phyloP scores from a whole-genome alignment of 2,888 invertebrate species.

The Agapostemon virescens region DNA sequence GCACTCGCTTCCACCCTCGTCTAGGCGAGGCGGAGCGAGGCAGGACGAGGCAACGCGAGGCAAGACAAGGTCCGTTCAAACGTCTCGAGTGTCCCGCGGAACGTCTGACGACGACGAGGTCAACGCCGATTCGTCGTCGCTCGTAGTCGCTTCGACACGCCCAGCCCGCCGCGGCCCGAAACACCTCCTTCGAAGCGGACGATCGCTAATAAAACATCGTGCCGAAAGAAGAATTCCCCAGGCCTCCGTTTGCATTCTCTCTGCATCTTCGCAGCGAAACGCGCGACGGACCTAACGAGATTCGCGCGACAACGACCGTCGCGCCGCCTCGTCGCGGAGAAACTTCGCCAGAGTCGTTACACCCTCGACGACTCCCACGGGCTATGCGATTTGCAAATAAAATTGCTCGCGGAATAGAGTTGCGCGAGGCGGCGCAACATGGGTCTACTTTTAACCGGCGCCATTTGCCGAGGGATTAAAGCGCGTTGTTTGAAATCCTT shows the following conservation, averaged over 20 bases:
- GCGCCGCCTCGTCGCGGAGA: neutral
- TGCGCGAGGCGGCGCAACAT: conserved; percentile 9
- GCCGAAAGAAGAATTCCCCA: conserved; percentile 23
- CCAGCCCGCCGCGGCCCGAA: neutral
- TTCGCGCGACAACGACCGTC: conserved; percentile 7
- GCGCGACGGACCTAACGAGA: conserved; percentile 3
- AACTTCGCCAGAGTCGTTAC: conserved; percentile 15
- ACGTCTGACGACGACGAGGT: conserved; percentile 40
- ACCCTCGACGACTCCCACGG: conserved; percentile 10
- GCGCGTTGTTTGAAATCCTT: neutral
- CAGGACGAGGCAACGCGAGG: neutral
- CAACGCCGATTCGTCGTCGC: conserved; percentile 26
- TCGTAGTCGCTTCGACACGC: conserved; percentile 45
- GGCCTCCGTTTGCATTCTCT: neutral
- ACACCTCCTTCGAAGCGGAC: conserved; percentile 14
- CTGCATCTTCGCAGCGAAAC: neutral
- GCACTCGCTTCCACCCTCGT: conserved; percentile 60
- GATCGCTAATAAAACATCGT: conserved; percentile 51
- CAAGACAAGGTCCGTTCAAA: conserved; percentile 40
- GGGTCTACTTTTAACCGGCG: conserved; percentile 5
- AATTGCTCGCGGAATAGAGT: conserved; percentile 13
- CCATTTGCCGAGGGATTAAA: neutral
- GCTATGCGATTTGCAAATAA: conserved; percentile 1
- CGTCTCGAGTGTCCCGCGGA: conserved; percentile 61
- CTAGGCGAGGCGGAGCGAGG: neutral